A percentile compares a stretch with the other conserved stretches of the same genome.
Conservation (phyloP, 35 echinoderm and acorn worm species). For the Ophioderma brevispina region DNA sequence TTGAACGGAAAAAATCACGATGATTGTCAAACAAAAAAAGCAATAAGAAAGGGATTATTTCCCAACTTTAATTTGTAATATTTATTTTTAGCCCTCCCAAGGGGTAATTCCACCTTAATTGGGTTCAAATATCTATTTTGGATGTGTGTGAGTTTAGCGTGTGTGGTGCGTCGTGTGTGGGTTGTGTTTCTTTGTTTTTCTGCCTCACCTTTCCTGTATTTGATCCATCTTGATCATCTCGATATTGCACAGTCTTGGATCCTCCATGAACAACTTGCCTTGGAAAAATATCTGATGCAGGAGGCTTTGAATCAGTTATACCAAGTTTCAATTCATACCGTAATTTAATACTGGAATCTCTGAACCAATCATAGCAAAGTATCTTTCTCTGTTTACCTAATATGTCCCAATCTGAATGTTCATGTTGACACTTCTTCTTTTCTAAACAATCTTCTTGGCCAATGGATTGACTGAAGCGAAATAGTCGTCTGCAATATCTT, state of each 20-base stretch:
- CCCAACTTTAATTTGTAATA: no score
- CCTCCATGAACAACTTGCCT: slow-evolving; percentile 60
- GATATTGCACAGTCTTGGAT: slow-evolving; percentile 78
- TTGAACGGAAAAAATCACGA: no score
- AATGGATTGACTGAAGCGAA: slow-evolving; percentile 78
- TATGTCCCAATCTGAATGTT: slow-evolving; percentile 63
- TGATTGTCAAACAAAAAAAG: no score
- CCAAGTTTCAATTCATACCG: slow-evolving; percentile 74
- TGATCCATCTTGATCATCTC: slow-evolving; percentile 58
- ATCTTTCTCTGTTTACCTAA: slow-evolving; percentile 71
- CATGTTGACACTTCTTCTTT: slow-evolving; percentile 65
- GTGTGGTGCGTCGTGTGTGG: no score
- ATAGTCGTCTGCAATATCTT: slow-evolving; percentile 84
- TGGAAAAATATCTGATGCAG: slow-evolving; percentile 46
- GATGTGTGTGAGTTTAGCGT: no score
- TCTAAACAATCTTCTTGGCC: slow-evolving; percentile 74
- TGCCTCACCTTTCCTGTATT: slow-evolving; percentile 20
- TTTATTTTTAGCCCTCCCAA: no score
- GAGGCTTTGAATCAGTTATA: neutral
- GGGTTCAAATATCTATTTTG: no score
- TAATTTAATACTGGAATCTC: slow-evolving; percentile 65
- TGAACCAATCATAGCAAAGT: slow-evolving; percentile 82
- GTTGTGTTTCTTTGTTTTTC: no score
- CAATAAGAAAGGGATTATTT: no score
- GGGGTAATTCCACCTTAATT: no score